Evolutionary conservation across 2,888 invertebrate species (phyloP), one percentile per base, ranked within the genome.

Genomic region (Belgica antarctica): DNA sequence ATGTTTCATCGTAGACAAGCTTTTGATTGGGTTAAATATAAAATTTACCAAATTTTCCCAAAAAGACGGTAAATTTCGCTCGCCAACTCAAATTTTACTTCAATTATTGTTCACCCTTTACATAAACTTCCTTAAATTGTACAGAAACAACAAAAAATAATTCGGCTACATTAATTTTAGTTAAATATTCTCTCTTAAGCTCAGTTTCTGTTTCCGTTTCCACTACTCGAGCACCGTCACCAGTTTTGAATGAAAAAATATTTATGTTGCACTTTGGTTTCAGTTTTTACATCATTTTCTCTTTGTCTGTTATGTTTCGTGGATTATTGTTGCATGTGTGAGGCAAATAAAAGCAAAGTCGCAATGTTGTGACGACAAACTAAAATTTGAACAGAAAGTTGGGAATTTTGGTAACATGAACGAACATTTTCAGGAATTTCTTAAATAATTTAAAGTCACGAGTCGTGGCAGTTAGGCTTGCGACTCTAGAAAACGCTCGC

Each of bases 401-500:
- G n/a, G 41, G 41, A 41, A 41, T n/a, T 41, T 10, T 5, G 3
- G 41, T 41, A 12, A 41, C n/a, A n/a, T n/a, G n/a, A n/a, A n/a
- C n/a, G n/a, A n/a, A n/a, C n/a, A n/a, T n/a, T n/a, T n/a, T n/a
- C n/a, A n/a, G n/a, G n/a, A n/a, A n/a, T n/a, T n/a, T n/a, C n/a
- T n/a, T n/a, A n/a, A n/a, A n/a, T n/a, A n/a, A n/a, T n/a, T n/a
- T n/a, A n/a, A n/a, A n/a, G n/a, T n/a, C n/a, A n/a, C n/a, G n/a
- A n/a, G n/a, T n/a, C n/a, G n/a, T 41, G 34, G 12, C n/a, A 7
- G 15, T 12, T 41, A 41, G 15, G 41, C 12, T 41, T 31, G 31
- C 10, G 4, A 15, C 41, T 41, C 15, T 41, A 41, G 41, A 59
- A 78, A 78, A 72, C 78, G 73, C 69, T 75, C 74, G 57, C 73